These are phyloP conservation scores for Eclectus roratus DNA, from an alignment of 2,113 vertebrate genomes.

Conservation along the genomic window DNA sequence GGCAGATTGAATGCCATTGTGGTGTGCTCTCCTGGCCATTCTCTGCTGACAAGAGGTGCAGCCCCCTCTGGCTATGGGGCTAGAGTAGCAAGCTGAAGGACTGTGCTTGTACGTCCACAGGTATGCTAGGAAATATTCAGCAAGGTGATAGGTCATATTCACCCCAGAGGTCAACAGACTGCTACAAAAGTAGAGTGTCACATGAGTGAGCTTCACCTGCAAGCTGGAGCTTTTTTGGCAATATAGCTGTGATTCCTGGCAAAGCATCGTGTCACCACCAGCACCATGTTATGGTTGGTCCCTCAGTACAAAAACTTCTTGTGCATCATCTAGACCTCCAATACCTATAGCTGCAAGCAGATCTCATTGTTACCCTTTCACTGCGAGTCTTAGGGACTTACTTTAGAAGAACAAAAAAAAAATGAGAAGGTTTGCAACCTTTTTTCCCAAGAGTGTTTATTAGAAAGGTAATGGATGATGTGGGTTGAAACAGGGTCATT, in stretches of 20 bases:
- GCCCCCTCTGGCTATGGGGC: rapidly evolving
- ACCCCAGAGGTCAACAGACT: neutral
- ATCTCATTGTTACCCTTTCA: neutral
- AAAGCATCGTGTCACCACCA: rapidly evolving
- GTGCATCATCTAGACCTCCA: neutral
- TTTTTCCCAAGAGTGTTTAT: neutral
- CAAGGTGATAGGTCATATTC: neutral
- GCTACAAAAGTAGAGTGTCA: neutral
- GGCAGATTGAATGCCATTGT: rapidly evolving
- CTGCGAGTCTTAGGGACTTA: neutral
- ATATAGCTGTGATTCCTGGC: neutral
- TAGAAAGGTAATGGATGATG: rapidly evolving
- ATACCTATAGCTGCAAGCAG: neutral
- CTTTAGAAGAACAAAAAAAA: neutral
- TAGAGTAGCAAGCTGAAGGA: neutral
- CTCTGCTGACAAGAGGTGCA: neutral
- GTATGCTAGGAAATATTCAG: neutral
- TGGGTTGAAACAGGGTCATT: neutral
- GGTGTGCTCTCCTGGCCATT: rapidly evolving
- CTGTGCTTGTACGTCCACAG: neutral
- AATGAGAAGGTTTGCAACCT: neutral
- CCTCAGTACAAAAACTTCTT: neutral
- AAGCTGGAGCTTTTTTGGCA: neutral
- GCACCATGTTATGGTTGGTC: neutral
- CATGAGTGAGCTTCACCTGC: neutral